Conservation (phyloP, 2,113 vertebrate genomes). For the Ahaetulla prasina region DNA sequence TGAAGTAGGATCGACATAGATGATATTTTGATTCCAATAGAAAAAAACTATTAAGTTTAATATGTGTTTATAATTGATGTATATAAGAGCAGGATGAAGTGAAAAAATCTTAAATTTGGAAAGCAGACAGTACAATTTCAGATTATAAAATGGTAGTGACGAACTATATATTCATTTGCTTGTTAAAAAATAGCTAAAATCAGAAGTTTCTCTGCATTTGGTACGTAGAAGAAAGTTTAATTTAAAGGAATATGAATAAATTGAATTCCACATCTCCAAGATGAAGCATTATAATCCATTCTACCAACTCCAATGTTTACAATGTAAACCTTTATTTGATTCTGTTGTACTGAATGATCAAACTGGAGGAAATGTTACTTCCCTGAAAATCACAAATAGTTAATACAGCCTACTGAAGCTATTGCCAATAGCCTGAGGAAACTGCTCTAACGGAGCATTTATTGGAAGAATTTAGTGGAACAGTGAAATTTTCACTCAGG, state of each 20-base stretch:
- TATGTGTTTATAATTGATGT: neutral
- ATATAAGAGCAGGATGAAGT: neutral
- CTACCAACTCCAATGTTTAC: neutral
- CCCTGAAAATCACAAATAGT: neutral
- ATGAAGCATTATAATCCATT: neutral
- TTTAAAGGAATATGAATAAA: neutral
- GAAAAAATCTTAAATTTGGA: neutral
- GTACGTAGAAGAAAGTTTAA: neutral
- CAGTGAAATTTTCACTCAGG: slow-evolving; percentile 48
- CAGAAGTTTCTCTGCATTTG: neutral
- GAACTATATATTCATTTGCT: neutral
- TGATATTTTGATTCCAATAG: neutral
- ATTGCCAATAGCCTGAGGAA: slow-evolving; percentile 41
- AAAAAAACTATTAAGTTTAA: neutral
- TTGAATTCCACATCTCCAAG: neutral
- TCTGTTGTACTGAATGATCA: neutral
- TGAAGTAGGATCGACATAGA: neutral
- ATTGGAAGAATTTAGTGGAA: slow-evolving; percentile 46
- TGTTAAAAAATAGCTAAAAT: neutral
- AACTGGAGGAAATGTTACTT: neutral
- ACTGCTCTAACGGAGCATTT: slow-evolving; percentile 24
- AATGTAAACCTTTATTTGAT: neutral
- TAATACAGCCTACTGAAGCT: slow-evolving; percentile 40
- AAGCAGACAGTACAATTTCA: neutral
- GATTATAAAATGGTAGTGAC: neutral